These are phyloP conservation scores for Phrynocephalus vlangalii DNA, from an alignment of 2,797 vertebrate genomes.

Conservation along the genomic window DNA sequence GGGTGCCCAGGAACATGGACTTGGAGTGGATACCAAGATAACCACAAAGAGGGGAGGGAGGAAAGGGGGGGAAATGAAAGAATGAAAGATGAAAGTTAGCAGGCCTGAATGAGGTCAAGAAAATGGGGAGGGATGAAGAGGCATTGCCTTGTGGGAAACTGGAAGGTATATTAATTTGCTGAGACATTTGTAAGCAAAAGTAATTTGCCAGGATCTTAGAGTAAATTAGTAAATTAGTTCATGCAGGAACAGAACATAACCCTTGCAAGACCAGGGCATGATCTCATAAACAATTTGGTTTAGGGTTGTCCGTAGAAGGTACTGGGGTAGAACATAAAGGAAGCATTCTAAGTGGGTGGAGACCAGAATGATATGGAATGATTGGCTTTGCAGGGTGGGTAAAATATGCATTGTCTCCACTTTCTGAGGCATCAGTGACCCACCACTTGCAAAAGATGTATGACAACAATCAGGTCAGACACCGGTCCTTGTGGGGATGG, in stretches of 20 bases:
- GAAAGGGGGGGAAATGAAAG: no score
- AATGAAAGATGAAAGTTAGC: background rate
- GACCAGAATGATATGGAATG: background rate
- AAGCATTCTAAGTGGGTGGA: background rate
- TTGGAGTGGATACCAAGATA: no score
- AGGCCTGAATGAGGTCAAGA: background rate
- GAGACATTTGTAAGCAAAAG: background rate
- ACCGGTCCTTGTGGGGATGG: background rate
- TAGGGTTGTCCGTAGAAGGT: background rate
- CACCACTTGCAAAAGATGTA: background rate
- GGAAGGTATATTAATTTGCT: background rate
- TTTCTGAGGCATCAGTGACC: background rate
- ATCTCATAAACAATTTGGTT: background rate
- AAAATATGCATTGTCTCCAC: background rate
- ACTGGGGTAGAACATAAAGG: background rate
- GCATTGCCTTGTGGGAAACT: background rate
- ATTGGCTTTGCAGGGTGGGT: background rate
- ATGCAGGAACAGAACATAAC: background rate
- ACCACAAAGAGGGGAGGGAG: no score
- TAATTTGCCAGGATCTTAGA: background rate
- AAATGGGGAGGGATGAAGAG: background rate
- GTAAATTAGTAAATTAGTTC: background rate
- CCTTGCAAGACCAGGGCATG: no score
- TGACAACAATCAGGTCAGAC: background rate
- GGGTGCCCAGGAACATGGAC: background rate